Evolutionary conservation across 2,113 vertebrate species (phyloP), one percentile per base, ranked within the genome.

Genomic region (Brienomyrus longianalis): DNA sequence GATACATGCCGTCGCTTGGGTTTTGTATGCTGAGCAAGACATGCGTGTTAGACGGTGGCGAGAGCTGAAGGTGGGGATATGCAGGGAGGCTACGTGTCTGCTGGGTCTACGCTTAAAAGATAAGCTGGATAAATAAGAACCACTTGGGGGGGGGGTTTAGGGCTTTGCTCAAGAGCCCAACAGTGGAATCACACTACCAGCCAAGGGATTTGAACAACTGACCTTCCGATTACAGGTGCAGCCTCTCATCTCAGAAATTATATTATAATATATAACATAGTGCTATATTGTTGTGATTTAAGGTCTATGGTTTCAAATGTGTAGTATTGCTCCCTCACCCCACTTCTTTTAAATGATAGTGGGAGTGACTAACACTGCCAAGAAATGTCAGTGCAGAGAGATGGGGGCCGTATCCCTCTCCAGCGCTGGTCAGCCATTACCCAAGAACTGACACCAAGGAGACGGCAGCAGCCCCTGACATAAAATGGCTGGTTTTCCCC

Each of bases 401-500:
- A 89, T 70, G 62, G 62, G 43, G 6, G 47, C 8, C 19, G 4
- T 21, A 7, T 56, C 54, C 54, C 54, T 56, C 19, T 56, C 54
- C 35, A 27, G 10, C 54, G 21, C 19, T 7, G 6, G 45, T 74
- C 66, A 88, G 88, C 88, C 88, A 74, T 88, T 88, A 88, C 21
- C 88, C 45, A n/a, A 88, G 56, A 88, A 48, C 88, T 52, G 43
- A 39, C 59, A 27, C 23, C 23, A 23, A 54, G 23, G 39, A 56
- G 27, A 10, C 45, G 19, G 39, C 45, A 51, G 47, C 66, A 80
- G 66, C 54, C 66, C 23, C 54, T 48, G 45, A 50, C 56, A 74
- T 70, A 88, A 88, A 88, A 88, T 88, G 87, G 87, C 87, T 47
- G 56, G 45, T 50, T 39, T 56, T 74, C 21, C 31, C 59, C 43